Evolutionary conservation across 2,797 vertebrate genomes (phyloP).

Genomic region (Champsocephalus esox): DNA sequence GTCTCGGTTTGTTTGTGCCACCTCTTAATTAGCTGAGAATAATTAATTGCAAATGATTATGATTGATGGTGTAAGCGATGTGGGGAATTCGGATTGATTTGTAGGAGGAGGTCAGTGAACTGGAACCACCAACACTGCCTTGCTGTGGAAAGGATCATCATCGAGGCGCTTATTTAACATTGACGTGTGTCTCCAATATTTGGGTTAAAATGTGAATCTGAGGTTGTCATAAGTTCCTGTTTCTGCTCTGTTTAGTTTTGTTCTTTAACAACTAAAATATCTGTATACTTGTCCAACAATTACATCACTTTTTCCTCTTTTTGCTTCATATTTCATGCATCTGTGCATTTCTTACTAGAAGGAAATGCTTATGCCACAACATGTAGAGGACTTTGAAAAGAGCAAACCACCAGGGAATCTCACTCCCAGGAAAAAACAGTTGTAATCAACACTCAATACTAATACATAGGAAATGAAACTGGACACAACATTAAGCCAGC

Average conservation of each 20-base stretch:
- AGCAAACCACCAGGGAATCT: constrained; percentile 54
- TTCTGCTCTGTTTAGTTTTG: too few species aligned
- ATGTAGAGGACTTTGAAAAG: constrained; percentile 43
- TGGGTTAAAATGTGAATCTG: too few species aligned
- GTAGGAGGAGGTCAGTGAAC: neutral
- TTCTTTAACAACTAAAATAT: too few species aligned
- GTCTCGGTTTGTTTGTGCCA: neutral
- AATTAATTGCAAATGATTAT: constrained; percentile 8
- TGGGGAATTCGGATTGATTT: constrained; percentile 12
- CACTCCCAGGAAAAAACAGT: constrained; percentile 55
- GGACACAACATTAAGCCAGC: constrained; percentile 65
- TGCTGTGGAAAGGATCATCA: neutral
- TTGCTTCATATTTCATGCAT: constrained; percentile 8
- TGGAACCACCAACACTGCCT: neutral
- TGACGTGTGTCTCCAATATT: neutral
- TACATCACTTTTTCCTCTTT: neutral
- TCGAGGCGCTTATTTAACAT: neutral
- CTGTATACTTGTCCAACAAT: neutral
- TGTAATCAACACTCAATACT: constrained; percentile 46
- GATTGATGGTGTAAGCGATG: constrained; percentile 6
- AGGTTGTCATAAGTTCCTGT: too few species aligned
- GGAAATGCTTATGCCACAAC: constrained; percentile 40
- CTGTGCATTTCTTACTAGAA: constrained; percentile 30
- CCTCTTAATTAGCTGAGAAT: constrained; percentile 1
- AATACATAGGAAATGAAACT: constrained; percentile 54